phyloP scores from a whole-genome alignment of 2,797 vertebrate species.

The Selene dorsalis region DNA sequence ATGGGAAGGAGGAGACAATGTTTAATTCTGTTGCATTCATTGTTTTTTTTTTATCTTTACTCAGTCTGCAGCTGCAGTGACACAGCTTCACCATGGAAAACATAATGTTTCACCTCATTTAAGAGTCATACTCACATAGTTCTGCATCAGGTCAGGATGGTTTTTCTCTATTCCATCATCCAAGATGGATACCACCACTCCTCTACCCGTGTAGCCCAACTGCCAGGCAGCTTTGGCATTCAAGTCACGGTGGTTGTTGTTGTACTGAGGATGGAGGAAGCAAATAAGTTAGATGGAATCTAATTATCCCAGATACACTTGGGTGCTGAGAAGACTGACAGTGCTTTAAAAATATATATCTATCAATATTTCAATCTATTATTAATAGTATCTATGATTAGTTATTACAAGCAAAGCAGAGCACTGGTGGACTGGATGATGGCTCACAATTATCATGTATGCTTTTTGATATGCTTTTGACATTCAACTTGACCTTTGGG shows the following conservation, averaged over 20 bases:
- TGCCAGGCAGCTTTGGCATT: conserved; percentile 95
- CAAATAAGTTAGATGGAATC: conserved; percentile 52
- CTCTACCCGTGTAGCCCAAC: conserved; percentile 93
- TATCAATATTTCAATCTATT: neutral
- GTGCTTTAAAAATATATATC: conserved; percentile 2
- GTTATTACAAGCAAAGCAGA: conserved; percentile 25
- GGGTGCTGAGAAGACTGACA: conserved; percentile 19
- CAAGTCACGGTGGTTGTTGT: conserved; percentile 90
- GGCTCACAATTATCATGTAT: conserved; percentile 37
- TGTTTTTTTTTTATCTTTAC: conserved; percentile 1
- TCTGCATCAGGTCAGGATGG: conserved; percentile 91
- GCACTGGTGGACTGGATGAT: conserved; percentile 24
- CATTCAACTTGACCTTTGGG: conserved; percentile 75
- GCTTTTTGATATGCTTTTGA: conserved; percentile 59
- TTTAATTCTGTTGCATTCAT: conserved; percentile 15
- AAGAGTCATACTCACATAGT: conserved; percentile 77
- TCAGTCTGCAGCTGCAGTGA: neutral
- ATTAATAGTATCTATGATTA: conserved; percentile 51
- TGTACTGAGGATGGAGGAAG: conserved; percentile 84
- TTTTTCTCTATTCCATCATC: conserved; percentile 99
- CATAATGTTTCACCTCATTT: neutral
- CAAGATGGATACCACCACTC: conserved; percentile 96
- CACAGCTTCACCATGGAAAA: neutral
- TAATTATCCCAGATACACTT: conserved; percentile 42
- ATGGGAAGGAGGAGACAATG: conserved; percentile 6